Base-by-base conservation (phyloP, 2,113 vertebrate genomes). In the Kryptolebias marmoratus region DNA sequence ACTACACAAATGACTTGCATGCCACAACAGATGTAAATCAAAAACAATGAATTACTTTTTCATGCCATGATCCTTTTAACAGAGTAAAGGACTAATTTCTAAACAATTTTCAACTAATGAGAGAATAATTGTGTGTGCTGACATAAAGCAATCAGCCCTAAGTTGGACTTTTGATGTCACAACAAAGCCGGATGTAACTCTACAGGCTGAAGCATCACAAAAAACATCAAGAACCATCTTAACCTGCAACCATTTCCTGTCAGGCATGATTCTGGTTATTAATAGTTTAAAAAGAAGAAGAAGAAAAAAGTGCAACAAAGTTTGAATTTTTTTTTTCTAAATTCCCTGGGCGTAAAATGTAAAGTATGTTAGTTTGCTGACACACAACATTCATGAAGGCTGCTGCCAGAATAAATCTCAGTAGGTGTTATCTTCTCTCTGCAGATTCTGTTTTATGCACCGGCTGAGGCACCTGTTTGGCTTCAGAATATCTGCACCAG, bases 351-450 rank as follows among this genome's bases (percentile, higher is more conserved):
- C 15, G 27, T 39, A n/a, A 48, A 55, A 75, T 79, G 73, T 73
- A 83, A 82, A 79, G 49, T 27, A 63, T 65, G 53, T 54, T 70
- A 67, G n/a, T 73, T 74, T 85, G 74, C 82, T 72, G 80, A 85
- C 87, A 81, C 75, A 31, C 59, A 60, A 22, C 56, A 61, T 80
- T 79, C 52, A 55, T 64, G 64, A 77, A 83, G 69, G 61, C 42
- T 32, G 68, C 60, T 32, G 45, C 44, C 66, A 81, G 75, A 77
- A 67, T 32, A 77, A n/a, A 71, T 59, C 73, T 55, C 36, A 63
- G 77, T 75, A 11, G 39, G 72, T 71, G 73, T 85, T 87, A 87
- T 89, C 89, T 77, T 71, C 81, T 52, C 73, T 77, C 64, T 57
- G 65, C 87, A 88, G 84, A 78, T 83, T 61, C 62, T 73, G 68